Evolutionary conservation across 2,888 invertebrate species (phyloP).

Genomic region (Spicauda simplicius): DNA sequence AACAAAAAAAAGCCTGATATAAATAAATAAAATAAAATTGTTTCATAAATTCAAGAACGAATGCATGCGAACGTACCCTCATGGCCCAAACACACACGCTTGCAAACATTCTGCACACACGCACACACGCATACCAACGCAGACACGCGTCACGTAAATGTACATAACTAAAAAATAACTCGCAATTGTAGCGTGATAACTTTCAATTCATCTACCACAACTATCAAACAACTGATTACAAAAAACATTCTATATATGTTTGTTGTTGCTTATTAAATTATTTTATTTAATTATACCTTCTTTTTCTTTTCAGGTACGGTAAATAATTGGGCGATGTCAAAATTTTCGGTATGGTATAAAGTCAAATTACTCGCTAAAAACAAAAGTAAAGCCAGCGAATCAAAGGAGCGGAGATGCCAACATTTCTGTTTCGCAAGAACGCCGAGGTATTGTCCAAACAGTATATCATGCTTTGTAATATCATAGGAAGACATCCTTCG

Average conservation of each 20-base stretch:
- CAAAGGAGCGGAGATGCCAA: conserved; percentile 32
- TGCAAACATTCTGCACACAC: not conserved
- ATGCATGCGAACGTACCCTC: too few species aligned
- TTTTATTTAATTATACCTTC: not conserved
- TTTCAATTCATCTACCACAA: too few species aligned
- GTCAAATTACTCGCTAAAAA: conserved; percentile 21
- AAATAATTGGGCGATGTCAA: conserved; percentile 23
- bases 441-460: conserved; percentile 51
- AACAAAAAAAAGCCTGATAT: too few species aligned
- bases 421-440: conserved; percentile 42
- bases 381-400: conserved; percentile 20
- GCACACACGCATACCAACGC: too few species aligned
- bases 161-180: too few species aligned
- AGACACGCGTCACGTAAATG: too few species aligned
- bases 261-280: not conserved
- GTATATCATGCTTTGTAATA: conserved; percentile 77
- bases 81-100: too few species aligned
- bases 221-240: too few species aligned
- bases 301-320: conserved; percentile 39
- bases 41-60: too few species aligned
- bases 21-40: too few species aligned
- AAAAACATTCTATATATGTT: too few species aligned
- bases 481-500: conserved; percentile 48
- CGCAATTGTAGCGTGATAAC: too few species aligned
- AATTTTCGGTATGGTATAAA: conserved; percentile 28